Evolutionary conservation across 2,113 vertebrate genomes (phyloP), one percentile per base, ranked within the genome.

Genomic region (Dipodomys stephensi): DNA sequence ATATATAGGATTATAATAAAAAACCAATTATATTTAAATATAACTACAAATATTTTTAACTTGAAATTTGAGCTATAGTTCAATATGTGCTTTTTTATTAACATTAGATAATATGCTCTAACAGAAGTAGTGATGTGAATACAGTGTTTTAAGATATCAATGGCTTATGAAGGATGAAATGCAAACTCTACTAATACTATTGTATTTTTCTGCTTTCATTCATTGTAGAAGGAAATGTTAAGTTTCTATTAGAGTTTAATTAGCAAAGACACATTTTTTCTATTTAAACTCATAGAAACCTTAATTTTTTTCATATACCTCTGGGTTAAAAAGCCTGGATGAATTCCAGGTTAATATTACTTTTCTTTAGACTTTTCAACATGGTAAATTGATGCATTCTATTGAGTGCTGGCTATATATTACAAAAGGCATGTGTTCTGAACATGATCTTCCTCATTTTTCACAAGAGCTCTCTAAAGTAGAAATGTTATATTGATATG

Each of bases 221-320:
- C 19, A 60, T 49, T 87, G 65, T 49, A 85, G 57, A 69, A 72
- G 23, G 28, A 87, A 84, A 79, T 39, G n/a, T 83, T 80, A 57
- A 85, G 62, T 85, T 74, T 73, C 25, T 53, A 44, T 9, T 44
- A 20, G 9, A 78, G 4, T n/a, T 62, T 79, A 86, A 27, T 69
- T 46, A 81, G 53, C 32, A 87, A 71, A 57, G 2, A 28, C 69
- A 28, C 2, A 83, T 71, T 44, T 68, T 86, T 74, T 83, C 30
- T 67, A 8, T 73, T 53, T 90, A 77, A 73, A 73, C 69, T 88
- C 6, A 46, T 15, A 19, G 4, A 15, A 0, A 18, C 5, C 1
- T 69, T 84, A 95, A 90, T 72, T 73, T 77, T 35, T 88, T 46
- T 39, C 9, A 85, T 13, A 88, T 79, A 44, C 81, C 12, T 86